phyloP scores from a whole-genome alignment of 2,888 invertebrate genomes.

The Salpingus planirostris region DNA sequence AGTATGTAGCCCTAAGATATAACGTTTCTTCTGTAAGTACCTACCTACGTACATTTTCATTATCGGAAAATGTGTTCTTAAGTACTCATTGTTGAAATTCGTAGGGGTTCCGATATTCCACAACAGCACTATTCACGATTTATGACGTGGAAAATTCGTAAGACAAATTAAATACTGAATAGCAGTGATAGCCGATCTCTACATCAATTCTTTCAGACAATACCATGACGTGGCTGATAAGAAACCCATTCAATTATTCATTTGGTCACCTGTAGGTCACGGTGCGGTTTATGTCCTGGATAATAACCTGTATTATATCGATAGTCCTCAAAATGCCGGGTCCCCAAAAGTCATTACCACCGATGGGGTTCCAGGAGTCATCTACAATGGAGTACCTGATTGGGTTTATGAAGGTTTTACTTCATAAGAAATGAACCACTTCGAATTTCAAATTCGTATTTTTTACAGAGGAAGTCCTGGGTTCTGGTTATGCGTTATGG shows the following conservation, averaged over 20 bases:
- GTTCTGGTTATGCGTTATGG: slow-evolving; percentile 77
- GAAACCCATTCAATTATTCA: slow-evolving; percentile 51
- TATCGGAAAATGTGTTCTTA: not conserved
- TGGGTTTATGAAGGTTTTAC: slow-evolving; percentile 84
- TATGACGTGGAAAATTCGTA: slow-evolving; percentile 51
- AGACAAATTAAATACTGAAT: slow-evolving; percentile 20
- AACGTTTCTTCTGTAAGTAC: slow-evolving; percentile 30
- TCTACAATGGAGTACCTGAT: slow-evolving; percentile 76
- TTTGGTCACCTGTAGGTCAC: slow-evolving; percentile 48
- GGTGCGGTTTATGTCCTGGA: slow-evolving; percentile 55
- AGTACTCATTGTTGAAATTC: not conserved
- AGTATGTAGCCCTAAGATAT: slow-evolving; percentile 27
- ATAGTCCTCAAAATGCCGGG: slow-evolving; percentile 30
- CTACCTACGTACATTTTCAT: too few relatives aligned
- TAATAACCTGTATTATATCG: slow-evolving; percentile 60
- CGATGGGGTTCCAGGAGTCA: slow-evolving; percentile 42
- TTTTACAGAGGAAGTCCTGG: slow-evolving; percentile 79
- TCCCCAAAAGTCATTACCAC: slow-evolving; percentile 43
- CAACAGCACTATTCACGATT: slow-evolving; percentile 52
- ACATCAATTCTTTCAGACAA: slow-evolving; percentile 34
- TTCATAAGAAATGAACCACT: too few relatives aligned
- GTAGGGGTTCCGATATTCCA: slow-evolving; percentile 60
- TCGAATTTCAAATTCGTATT: too few relatives aligned
- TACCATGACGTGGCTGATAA: slow-evolving; percentile 45
- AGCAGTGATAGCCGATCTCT: not conserved